Evolutionary conservation across 2,113 vertebrate species (phyloP).

Genomic region (Gallinago paraguaiae): DNA sequence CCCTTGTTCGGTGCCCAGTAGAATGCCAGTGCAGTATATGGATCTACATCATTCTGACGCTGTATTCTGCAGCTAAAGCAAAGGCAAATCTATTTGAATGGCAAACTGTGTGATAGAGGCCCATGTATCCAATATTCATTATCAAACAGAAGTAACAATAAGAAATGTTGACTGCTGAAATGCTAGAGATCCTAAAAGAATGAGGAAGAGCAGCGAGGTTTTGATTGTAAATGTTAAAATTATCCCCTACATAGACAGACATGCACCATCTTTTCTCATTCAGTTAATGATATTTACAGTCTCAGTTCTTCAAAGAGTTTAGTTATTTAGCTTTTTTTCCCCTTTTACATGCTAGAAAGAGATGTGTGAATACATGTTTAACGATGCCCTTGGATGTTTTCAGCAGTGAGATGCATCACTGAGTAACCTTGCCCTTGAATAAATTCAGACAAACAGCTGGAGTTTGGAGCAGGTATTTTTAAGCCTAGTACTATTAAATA

Average conservation of each 20-base stretch:
- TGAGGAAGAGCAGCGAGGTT: accelerated
- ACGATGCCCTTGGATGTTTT: neutral
- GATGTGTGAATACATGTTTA: neutral
- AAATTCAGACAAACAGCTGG: neutral
- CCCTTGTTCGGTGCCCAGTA: neutral
- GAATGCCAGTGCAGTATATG: neutral
- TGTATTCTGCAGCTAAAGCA: neutral
- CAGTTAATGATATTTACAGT: neutral
- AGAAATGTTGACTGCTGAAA: neutral
- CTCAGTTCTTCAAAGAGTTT: neutral
- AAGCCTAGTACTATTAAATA: neutral
- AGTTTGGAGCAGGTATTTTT: neutral
- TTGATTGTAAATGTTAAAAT: neutral
- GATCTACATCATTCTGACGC: neutral
- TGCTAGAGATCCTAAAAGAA: neutral
- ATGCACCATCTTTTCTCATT: neutral
- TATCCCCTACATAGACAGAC: neutral
- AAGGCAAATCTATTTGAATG: neutral
- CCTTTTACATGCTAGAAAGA: neutral
- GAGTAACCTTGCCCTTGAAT: neutral
- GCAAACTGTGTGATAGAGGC: accelerated
- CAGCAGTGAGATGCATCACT: neutral
- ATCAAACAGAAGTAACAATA: neutral
- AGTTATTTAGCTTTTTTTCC: neutral
- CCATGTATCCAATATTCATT: neutral